Evolutionary conservation across 2,888 invertebrate species (phyloP), one percentile per base, ranked within the genome.

Genomic region (Thereva nobilitata): DNA sequence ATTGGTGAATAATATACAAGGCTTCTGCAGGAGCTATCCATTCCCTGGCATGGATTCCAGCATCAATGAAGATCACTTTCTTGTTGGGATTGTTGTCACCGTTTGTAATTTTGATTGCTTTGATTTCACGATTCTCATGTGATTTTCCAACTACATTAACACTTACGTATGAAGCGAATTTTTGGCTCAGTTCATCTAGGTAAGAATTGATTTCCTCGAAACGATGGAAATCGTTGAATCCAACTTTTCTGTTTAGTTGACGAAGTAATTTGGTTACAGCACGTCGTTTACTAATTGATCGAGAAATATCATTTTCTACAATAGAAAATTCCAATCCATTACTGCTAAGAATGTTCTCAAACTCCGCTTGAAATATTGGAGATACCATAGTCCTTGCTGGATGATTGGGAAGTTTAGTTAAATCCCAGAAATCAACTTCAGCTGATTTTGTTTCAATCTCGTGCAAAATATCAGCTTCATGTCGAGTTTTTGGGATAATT

Each of bases 31-130:
- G 85, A 0, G 88, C 85, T 52, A 87, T 86, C 89, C 88, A 89
- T 77, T 89, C 89, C 0, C 88, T 83, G 0, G 88, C 88, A 77
- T 89, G 89, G 70, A 88, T 84, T 69, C 83, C 83, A 0, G 84
- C 85, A 70, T 85, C 83, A 74, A 86, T 77, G 70, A 84, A 83
- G 71, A 85, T 82, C 1, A 84, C 75, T 0, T 76, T 84, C 81
- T 75, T 80, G 74, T 82, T 80, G 4, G 84, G 79, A 7, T 82
- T 75, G 70, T 77, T 76, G 9, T 23, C 23, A 3, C 78, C 78
- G 67, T 78, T 68, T 76, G 83, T 88, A 64, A 90, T 84, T 76
- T 85, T 88, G 6, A 89, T 79, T 49, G 85, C 84, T n/a, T 59
- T 59, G 9, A 59, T 47, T 35, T 12, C 8, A 0, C 87, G 84